These are phyloP conservation scores for Cephalopachus bancanus DNA, from an alignment of 2,797 vertebrate genomes.

Conservation along the genomic window DNA sequence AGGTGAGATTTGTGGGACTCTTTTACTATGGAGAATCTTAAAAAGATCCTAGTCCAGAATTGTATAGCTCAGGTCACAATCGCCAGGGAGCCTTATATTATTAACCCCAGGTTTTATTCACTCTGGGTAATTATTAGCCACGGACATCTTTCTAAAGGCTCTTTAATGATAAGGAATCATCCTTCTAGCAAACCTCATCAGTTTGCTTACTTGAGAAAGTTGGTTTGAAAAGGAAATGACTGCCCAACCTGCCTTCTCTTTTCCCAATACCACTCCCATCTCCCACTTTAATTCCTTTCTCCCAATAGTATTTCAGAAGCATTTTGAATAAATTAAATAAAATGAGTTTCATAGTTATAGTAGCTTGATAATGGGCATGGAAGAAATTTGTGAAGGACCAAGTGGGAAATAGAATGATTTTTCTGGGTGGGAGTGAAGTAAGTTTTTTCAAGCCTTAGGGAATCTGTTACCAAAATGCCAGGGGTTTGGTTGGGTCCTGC, in stretches of 20 bases:
- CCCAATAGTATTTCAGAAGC: background rate
- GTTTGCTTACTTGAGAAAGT: background rate
- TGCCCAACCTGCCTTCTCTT: fast-evolving
- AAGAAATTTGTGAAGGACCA: background rate
- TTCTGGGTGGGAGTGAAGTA: background rate
- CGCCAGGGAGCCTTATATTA: background rate
- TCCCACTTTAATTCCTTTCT: background rate
- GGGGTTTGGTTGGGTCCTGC: no score
- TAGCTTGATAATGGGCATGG: background rate
- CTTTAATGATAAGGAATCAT: background rate
- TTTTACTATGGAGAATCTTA: background rate
- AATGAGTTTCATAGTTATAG: background rate
- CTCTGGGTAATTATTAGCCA: background rate
- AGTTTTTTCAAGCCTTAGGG: no score
- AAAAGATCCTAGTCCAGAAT: background rate
- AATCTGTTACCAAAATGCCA: no score
- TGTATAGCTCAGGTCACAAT: background rate
- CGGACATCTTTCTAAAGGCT: background rate
- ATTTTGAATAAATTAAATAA: background rate
- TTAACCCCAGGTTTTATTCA: background rate
- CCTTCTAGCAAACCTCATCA: background rate
- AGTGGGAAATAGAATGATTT: background rate
- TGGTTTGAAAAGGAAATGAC: background rate
- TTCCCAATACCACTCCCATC: fast-evolving
- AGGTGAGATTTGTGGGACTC: background rate